Evolutionary conservation across 2,888 invertebrate species (phyloP), one percentile per base, ranked within the genome.

Genomic region (Plebejus melissa): DNA sequence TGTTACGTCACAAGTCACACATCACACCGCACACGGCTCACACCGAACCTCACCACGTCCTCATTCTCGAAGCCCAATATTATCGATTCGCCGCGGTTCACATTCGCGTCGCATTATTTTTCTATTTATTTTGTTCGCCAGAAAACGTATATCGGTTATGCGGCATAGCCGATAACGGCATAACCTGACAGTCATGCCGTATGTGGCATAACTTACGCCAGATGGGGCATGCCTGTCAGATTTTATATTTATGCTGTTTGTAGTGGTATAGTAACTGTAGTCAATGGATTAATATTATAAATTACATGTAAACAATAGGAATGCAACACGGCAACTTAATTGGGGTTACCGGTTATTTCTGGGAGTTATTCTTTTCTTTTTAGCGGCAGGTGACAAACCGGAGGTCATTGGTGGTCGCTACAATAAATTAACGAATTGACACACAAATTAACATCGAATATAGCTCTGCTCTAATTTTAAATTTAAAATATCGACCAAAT

Each of bases 351-450:
- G 46, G 11, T 28, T 65, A 32, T 4, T 32, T 13, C 4, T 65
- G 28, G 65, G 16, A 65, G 65, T 16, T 11, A 65, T 11, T 65
- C 1, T 46, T 9, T 46, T 46, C 9, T 46, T 32, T 65, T 4
- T 32, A 32, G 13, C 5, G 11, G 32, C 32, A 65, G 65, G 32
- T 16, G 65, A 65, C 65, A 32, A 32, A 13, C 32, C 9, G 16
- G 32, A 36, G 65, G 65, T 32, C 65, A 2, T 32, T 32, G 65
- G 32, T 16, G 65, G 11, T 65, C 65, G 1, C 65, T 28, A 65
- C 65, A 65, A 32, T 65, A 65, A 65, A 65, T 65, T 65, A 65
- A 65, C 36, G 32, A 65, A 65, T 65, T 65, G 65, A 65, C 65
- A 65, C 65, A 65, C 32, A 65, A 65, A 65, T 65, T 36, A 65